Percentiles rank a stretch among this genome's conserved stretches.
Conservation (phyloP, 2,797 vertebrate species). For the Euthynnus affinis region DNA sequence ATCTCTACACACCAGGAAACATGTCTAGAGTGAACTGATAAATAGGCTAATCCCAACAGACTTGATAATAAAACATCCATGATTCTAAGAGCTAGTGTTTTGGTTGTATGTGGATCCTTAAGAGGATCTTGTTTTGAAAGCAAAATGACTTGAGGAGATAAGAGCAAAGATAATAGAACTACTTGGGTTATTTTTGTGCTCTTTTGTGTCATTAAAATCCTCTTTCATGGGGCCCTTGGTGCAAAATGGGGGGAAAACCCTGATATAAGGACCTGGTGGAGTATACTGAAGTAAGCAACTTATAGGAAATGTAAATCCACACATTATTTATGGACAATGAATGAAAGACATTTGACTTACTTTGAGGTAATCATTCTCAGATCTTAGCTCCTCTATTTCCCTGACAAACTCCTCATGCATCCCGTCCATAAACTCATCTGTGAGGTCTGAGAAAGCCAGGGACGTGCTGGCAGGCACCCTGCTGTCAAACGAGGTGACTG, state of each 20-base stretch:
- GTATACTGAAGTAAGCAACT: neutral
- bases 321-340: neutral
- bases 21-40: conserved; percentile 8
- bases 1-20: conserved; percentile 4
- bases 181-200: neutral
- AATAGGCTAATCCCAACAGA: conserved; percentile 19
- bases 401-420: conserved; percentile 91
- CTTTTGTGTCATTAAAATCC: neutral
- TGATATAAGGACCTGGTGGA: neutral
- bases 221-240: neutral
- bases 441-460: conserved; percentile 97
- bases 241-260: too few relatives aligned
- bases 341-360: conserved; percentile 78
- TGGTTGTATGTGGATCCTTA: too few relatives aligned
- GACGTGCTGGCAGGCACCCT: conserved; percentile 94
- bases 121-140: neutral
- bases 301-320: neutral
- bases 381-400: conserved; percentile 96
- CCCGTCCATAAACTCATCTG: conserved; percentile 94
- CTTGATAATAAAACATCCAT: neutral
- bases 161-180: too few relatives aligned
- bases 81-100: neutral
- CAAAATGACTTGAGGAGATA: neutral
- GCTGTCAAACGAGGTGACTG: conserved; percentile 92
- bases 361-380: conserved; percentile 99